phyloP scores from a whole-genome alignment of 2,113 vertebrate species.

The Psammodynastes pulverulentus region DNA sequence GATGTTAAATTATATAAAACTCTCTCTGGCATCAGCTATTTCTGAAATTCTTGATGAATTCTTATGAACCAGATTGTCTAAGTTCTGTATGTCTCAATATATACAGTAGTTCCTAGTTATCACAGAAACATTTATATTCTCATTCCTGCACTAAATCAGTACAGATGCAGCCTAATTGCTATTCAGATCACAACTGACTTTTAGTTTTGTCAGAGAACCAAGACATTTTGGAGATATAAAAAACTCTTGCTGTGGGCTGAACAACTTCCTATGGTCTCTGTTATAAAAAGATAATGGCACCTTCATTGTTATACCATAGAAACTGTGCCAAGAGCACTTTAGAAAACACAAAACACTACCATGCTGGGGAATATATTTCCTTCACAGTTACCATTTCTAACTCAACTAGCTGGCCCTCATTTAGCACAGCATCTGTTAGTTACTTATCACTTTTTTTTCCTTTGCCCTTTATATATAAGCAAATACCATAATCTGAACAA shows the following conservation, averaged over 20 bases:
- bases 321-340: slow-evolving; percentile 30
- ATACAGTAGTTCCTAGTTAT: slow-evolving; percentile 50
- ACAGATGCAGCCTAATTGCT: slow-evolving; percentile 55
- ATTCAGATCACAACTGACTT: slow-evolving; percentile 61
- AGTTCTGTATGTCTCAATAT: neutral
- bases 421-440: slow-evolving; percentile 38
- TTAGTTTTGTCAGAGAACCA: slow-evolving; percentile 57
- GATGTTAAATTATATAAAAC: neutral
- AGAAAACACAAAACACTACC: slow-evolving; percentile 36
- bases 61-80: neutral
- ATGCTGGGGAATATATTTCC: slow-evolving; percentile 11
- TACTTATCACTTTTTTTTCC: slow-evolving; percentile 43
- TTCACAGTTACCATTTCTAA: slow-evolving; percentile 37
- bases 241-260: slow-evolving; percentile 43
- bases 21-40: neutral
- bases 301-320: slow-evolving; percentile 16
- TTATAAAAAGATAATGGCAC: slow-evolving; percentile 37
- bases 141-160: slow-evolving; percentile 39
- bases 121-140: slow-evolving; percentile 63
- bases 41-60: neutral
- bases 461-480: neutral
- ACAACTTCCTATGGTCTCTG: neutral
- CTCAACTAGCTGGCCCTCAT: slow-evolving; percentile 28
- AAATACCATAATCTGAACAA: neutral
- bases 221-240: slow-evolving; percentile 59